Percentiles rank a stretch among this genome's conserved stretches.
phyloP scores from a whole-genome alignment of 2,797 vertebrate genomes.

The Enteromius radiatus region DNA sequence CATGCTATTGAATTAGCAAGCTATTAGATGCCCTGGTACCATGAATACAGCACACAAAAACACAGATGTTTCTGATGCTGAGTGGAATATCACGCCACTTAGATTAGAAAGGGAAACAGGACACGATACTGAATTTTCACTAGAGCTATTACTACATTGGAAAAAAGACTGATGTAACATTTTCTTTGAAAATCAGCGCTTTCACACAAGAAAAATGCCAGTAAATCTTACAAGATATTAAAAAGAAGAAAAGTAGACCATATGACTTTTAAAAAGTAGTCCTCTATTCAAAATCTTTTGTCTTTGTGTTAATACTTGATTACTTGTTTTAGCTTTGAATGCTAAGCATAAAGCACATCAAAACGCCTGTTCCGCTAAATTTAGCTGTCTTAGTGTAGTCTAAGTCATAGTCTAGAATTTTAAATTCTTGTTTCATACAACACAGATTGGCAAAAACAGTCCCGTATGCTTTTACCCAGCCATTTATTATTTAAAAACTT shows the following conservation, averaged over 20 bases:
- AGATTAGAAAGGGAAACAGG: not conserved
- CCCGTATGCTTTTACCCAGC: not conserved
- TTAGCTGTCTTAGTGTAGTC: not conserved
- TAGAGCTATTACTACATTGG: not conserved
- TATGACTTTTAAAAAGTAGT: not conserved
- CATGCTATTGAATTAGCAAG: not conserved
- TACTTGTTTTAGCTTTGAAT: slow-evolving; percentile 4
- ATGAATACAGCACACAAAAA: slow-evolving; percentile 8
- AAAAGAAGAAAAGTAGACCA: not conserved
- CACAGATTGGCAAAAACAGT: not conserved
- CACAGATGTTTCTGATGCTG: slow-evolving; percentile 13
- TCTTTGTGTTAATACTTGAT: not conserved
- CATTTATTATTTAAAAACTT: slow-evolving; percentile 33
- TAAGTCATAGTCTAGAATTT: not conserved
- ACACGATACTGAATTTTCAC: not conserved
- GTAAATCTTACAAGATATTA: too few relatives aligned
- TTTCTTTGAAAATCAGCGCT: not conserved
- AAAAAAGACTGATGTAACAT: not conserved
- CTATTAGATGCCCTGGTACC: not conserved
- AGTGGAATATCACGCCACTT: not conserved
- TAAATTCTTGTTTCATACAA: not conserved
- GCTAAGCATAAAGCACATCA: not conserved
- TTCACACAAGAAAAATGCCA: too few relatives aligned
- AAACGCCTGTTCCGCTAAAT: not conserved
- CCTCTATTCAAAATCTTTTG: not conserved